A percentile compares a stretch with the other conserved stretches of the same genome.
Evolutionary conservation across 2,113 vertebrate genomes (phyloP).

Genomic region (Heterocephalus glaber): DNA sequence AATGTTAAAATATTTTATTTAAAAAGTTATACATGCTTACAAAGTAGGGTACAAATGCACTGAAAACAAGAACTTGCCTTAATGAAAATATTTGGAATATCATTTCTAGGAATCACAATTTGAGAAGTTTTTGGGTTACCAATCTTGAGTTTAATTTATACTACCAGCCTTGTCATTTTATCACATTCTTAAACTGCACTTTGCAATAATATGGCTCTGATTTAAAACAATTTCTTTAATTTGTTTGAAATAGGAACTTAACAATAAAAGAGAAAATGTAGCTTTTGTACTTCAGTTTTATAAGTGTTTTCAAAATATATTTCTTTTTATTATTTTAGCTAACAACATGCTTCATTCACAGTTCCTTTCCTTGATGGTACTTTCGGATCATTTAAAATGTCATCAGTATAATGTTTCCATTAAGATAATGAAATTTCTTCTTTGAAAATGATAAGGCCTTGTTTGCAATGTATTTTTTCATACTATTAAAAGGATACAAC

Average conservation of each 20-base stretch:
- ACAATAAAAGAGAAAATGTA: not conserved
- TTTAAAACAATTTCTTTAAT: not conserved
- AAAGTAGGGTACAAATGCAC: not conserved
- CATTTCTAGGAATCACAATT: not conserved
- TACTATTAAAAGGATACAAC: conserved; percentile 19
- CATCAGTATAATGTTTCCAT: not conserved
- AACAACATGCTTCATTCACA: not conserved
- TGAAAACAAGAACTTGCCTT: not conserved
- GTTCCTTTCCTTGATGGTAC: not conserved
- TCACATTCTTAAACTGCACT: not conserved
- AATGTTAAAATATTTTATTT: conserved; percentile 30
- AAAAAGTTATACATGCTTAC: not conserved
- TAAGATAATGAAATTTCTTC: not conserved
- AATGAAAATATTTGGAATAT: not conserved
- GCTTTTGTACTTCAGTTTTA: conserved; percentile 45
- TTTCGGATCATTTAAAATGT: conserved; percentile 24
- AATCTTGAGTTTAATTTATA: conserved; percentile 24
- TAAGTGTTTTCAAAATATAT: conserved; percentile 4
- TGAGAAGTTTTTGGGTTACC: not conserved
- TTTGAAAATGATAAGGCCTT: not conserved
- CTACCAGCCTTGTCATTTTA: not conserved
- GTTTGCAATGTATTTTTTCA: not conserved
- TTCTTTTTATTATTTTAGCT: conserved; percentile 50
- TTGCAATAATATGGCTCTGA: not conserved
- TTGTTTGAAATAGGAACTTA: not conserved